A percentile compares a stretch with the other conserved stretches of the same genome.
These are phyloP conservation scores for Trididemnum clinides DNA, from an alignment of 23 tunicate species.

Conservation along the genomic window DNA sequence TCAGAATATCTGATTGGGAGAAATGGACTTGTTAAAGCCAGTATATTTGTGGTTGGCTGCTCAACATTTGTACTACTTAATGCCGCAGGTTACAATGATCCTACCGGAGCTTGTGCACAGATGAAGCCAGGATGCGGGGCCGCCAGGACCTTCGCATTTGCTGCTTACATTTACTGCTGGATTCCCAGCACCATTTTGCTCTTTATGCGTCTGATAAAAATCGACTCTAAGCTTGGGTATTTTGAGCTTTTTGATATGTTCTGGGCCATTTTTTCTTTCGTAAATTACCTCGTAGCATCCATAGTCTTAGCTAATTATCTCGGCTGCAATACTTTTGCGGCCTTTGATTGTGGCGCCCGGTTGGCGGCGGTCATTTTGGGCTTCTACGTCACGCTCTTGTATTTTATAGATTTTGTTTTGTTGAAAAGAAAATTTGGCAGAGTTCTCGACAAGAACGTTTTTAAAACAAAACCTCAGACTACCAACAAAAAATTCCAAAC, in stretches of 20 bases:
- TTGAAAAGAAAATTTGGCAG: conserved; percentile 38
- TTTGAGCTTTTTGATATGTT: conserved; percentile 58
- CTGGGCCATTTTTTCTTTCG: conserved; percentile 73
- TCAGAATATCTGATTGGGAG: background rate
- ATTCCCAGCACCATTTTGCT: conserved; percentile 50
- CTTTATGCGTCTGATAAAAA: conserved; percentile 52
- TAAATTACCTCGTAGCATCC: conserved; percentile 63
- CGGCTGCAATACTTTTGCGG: conserved; percentile 11
- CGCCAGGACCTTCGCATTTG: conserved; percentile 71
- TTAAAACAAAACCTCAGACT: background rate
- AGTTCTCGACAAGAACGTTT: background rate
- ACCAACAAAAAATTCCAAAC: no score
- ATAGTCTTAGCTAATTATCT: conserved; percentile 66
- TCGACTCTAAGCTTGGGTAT: conserved; percentile 43
- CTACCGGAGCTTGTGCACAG: conserved; percentile 26
- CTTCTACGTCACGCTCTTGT: conserved; percentile 63
- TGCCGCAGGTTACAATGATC: conserved; percentile 42
- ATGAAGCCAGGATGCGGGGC: conserved; percentile 38
- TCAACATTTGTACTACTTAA: conserved; percentile 70
- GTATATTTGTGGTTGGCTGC: conserved; percentile 67
- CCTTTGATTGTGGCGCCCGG: conserved; percentile 12
- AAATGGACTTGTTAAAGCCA: conserved; percentile 60
- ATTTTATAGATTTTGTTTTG: conserved; percentile 54
- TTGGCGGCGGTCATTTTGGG: conserved; percentile 79
- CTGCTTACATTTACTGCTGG: conserved; percentile 80